Percentiles rank a stretch among this genome's conserved stretches.
These are phyloP conservation scores for Drosophila acutilabella DNA, from an alignment of 2,888 invertebrate species.

Conservation along the genomic window DNA sequence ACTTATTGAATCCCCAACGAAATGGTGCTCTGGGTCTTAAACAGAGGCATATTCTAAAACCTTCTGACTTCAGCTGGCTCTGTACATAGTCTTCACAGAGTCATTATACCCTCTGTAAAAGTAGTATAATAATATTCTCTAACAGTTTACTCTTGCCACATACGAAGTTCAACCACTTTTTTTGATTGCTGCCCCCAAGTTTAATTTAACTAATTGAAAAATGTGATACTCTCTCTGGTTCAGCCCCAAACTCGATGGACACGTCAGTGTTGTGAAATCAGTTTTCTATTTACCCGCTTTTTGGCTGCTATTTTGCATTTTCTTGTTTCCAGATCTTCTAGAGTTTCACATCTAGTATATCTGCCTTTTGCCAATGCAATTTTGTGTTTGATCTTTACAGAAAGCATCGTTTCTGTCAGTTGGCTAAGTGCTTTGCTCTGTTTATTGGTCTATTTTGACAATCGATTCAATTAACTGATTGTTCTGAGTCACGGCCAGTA, in stretches of 20 bases:
- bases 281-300: constrained; percentile 7
- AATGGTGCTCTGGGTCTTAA: too few species aligned
- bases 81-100: too few species aligned
- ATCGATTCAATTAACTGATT: constrained; percentile 38
- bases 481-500: constrained; percentile 7
- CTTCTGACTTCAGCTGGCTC: too few species aligned
- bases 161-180: background rate
- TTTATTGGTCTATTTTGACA: constrained; percentile 20
- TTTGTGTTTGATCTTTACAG: constrained; percentile 39
- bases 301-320: constrained; percentile 23
- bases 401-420: constrained; percentile 22
- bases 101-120: background rate
- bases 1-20: too few species aligned
- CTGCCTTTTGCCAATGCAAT: constrained; percentile 30
- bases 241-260: constrained; percentile 44
- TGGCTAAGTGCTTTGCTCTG: constrained; percentile 36
- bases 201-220: constrained; percentile 85
- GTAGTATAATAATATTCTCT: background rate
- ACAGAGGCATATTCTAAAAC: too few species aligned
- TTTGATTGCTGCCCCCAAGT: constrained; percentile 30
- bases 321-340: constrained; percentile 39
- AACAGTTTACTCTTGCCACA: background rate
- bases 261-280: constrained; percentile 36
- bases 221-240: constrained; percentile 82
- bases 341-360: constrained; percentile 10